Evolutionary conservation across 2,113 vertebrate genomes (phyloP).

Genomic region (Lagopus leucura): DNA sequence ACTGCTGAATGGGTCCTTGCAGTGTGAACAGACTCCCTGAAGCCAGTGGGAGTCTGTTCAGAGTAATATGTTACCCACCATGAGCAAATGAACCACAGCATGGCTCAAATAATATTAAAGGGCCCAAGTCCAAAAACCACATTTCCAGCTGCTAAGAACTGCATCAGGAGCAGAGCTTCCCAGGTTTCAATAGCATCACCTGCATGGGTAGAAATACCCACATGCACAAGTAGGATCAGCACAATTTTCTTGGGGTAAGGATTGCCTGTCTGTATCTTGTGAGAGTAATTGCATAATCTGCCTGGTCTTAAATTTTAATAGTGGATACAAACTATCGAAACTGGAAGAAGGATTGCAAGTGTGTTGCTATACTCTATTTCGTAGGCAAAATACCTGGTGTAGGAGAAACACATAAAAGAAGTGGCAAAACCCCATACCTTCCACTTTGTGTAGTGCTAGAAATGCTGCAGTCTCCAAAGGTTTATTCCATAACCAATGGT

Average conservation of each 20-base stretch:
- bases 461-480: background rate
- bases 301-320: background rate
- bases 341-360: background rate
- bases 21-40: background rate
- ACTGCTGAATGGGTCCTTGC: background rate
- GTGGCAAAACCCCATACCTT: background rate
- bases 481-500: background rate
- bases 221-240: background rate
- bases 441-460: background rate
- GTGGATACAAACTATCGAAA: background rate
- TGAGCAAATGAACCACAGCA: background rate
- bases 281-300: background rate
- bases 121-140: background rate
- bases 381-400: background rate
- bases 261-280: background rate
- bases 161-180: background rate
- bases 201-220: background rate
- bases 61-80: background rate
- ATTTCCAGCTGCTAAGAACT: constrained; percentile 6
- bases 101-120: background rate
- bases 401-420: background rate
- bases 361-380: background rate
- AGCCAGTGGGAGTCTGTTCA: background rate
- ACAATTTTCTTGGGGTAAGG: background rate
- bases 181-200: background rate